Evolutionary conservation across 2,113 vertebrate genomes (phyloP).

Genomic region (Lathamus discolor): DNA sequence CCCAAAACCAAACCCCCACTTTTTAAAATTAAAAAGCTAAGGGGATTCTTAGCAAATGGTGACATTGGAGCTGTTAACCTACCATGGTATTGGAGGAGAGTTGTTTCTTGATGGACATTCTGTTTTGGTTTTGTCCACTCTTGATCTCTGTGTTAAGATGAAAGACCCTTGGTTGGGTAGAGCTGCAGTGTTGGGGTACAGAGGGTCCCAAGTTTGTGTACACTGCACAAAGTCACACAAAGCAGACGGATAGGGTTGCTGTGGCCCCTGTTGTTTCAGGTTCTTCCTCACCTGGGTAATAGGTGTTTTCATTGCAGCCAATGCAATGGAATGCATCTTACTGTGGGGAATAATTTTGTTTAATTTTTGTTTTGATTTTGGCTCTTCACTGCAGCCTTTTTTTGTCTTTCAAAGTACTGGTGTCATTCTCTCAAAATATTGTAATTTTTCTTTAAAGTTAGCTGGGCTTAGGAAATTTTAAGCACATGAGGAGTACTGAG

Average conservation of each 20-base stretch:
- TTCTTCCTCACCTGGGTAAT: not conserved
- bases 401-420: not conserved
- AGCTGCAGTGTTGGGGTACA: not conserved
- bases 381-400: not conserved
- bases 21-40: not conserved
- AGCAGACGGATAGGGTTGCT: not conserved
- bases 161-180: not conserved
- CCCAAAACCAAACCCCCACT: not conserved
- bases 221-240: not conserved
- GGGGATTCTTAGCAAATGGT: not conserved
- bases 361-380: not conserved
- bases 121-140: not conserved
- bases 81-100: not conserved
- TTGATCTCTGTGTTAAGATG: not conserved
- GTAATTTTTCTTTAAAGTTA: not conserved
- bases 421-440: not conserved
- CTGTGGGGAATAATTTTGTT: not conserved
- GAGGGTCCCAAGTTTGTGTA: not conserved
- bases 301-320: rapidly evolving
- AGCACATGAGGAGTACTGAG: not conserved
- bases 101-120: not conserved
- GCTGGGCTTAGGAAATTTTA: not conserved
- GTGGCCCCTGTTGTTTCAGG: not conserved
- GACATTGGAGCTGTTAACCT: not conserved
- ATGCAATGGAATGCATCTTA: not conserved